Base-by-base conservation (phyloP, 2,888 invertebrate genomes). In the Tuta absoluta region DNA sequence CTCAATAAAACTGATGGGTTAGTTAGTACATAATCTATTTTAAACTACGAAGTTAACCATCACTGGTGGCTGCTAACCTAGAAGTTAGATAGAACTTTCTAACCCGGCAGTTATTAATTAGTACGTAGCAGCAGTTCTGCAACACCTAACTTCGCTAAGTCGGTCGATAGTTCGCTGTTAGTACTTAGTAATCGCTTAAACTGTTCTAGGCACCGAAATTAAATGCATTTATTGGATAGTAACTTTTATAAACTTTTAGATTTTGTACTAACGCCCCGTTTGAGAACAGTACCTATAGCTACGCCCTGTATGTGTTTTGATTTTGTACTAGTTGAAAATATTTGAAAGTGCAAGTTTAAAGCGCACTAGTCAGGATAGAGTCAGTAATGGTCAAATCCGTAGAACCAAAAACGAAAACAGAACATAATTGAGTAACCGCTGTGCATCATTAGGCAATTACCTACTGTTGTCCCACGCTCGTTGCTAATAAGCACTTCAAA, bases 121-220 rank as follows among this genome's bases (percentile, higher is more conserved):
- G 33, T 33, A 41, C 41, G 14, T 41, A 41, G 14, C 41, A 41
- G 41, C n/a, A 41, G 41, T 41, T 41, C 41, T 14, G 41, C 41
- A 41, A 41, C 41, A 41, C 41, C 41, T 41, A 41, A 41, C 41
- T 41, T 41, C 14, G 41, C 41, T 41, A 41, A 12, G 41, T 41
- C 41, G 41, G 41, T 41, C 41, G 41, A 41, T 41, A 41, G 41
- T 41, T 41, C 41, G 14, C 41, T 14, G 41, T 14, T 41, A 41
- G 41, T 41, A 41, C 41, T 41, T 41, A 41, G 41, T 41, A 41
- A 41, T 41, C 41, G 41, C 41, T 41, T 41, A n/a, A 41, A n/a
- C 41, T 41, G 41, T 41, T 14, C 41, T 14, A 33, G 14, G 41
- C n/a, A 41, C 41, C 41, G n/a, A n/a, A 14, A 41, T 41, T 41